Evolutionary conservation across 2,113 vertebrate species (phyloP).

Genomic region (Microtus ochrogaster): DNA sequence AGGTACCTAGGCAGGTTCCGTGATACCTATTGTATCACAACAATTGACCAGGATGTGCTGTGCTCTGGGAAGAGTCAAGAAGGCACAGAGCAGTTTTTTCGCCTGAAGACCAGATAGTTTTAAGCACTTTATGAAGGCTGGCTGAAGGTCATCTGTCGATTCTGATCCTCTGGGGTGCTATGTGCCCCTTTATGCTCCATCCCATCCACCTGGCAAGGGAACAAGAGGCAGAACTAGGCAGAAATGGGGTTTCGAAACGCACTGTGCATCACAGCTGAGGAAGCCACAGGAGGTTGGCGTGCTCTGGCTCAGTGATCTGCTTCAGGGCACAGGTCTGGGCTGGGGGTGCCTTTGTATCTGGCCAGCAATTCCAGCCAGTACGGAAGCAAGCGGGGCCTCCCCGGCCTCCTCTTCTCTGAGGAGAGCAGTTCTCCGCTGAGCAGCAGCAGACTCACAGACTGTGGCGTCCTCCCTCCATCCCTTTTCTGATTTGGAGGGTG

Average conservation of each 20-base stretch:
- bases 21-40: neutral
- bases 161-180: neutral
- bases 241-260: neutral
- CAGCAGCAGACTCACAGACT: too few relatives aligned
- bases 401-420: neutral
- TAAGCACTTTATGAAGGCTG: neutral
- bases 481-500: neutral
- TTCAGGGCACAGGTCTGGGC: rapidly evolving
- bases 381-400: neutral
- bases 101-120: neutral
- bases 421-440: neutral
- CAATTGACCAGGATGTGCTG: neutral
- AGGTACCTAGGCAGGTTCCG: neutral
- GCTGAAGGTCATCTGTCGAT: neutral
- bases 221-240: neutral
- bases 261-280: rapidly evolving
- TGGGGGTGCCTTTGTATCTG: neutral
- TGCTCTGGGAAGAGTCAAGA: neutral
- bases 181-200: rapidly evolving
- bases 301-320: neutral
- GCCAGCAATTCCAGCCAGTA: neutral
- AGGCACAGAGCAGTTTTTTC: neutral
- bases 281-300: neutral
- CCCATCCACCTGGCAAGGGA: neutral
- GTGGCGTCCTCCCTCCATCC: neutral